A percentile compares a stretch with the other conserved stretches of the same genome.
phyloP scores from a whole-genome alignment of 2,113 vertebrate genomes.

The Tupaia tana region DNA sequence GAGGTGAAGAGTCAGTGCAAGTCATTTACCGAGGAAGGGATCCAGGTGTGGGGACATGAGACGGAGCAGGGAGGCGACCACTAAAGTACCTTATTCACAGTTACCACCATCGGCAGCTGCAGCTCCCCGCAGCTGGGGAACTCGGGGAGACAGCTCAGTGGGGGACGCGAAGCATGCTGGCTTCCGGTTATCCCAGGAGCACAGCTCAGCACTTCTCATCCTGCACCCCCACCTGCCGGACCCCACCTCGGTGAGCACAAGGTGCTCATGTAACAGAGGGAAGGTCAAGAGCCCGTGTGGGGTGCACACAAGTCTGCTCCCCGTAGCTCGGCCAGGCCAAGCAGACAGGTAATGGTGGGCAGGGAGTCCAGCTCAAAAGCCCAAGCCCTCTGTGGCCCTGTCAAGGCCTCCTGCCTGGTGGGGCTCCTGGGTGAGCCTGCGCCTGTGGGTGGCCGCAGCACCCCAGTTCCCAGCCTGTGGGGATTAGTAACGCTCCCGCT shows the following conservation, averaged over 20 bases:
- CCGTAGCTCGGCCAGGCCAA: neutral
- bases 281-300: neutral
- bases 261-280: neutral
- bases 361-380: neutral
- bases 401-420: neutral
- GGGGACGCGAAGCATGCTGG: neutral
- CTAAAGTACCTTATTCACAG: fast-evolving
- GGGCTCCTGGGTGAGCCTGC: neutral
- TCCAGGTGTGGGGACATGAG: neutral
- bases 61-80: neutral
- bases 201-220: too few relatives aligned
- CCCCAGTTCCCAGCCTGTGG: neutral
- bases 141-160: too few relatives aligned
- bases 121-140: neutral
- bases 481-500: neutral
- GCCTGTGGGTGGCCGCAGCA: neutral
- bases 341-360: fast-evolving
- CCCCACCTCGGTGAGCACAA: fast-evolving
- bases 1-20: neutral
- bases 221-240: neutral
- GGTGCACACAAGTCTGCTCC: neutral
- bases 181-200: neutral
- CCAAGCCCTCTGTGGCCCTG: neutral
- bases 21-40: neutral
- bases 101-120: fast-evolving